Evolutionary conservation across 2,888 invertebrate species (phyloP), one percentile per base, ranked within the genome.

Genomic region (Thysanoteuthis rhombus): DNA sequence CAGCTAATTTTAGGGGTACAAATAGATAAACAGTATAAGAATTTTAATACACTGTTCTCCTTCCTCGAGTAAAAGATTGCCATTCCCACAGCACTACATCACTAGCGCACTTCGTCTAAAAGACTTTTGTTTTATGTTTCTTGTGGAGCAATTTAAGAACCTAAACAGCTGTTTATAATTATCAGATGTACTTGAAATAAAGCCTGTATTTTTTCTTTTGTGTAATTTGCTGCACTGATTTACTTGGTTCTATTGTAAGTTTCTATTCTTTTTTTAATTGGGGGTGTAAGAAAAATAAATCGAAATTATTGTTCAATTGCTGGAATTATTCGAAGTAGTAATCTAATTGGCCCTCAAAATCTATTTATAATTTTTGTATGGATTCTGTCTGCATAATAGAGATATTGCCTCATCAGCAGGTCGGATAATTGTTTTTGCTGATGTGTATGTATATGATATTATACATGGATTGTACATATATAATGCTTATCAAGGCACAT

Each of bases 281-380:
- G 52, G n/a, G 12, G n/a, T 75, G 75, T n/a, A 5, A 58, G 75
- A 75, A 75, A 75, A 75, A 58, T 25, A 58, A n/a, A 75, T 10
- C 32, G n/a, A 75, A 75, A 75, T 10, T n/a, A 75, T n/a, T 75
- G 12, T n/a, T 75, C 16, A 16, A n/a, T 75, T 2, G n/a, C 16
- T 16, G n/a, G 16, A 75, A 36, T 75, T 75, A 75, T 32, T 75
- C 75, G 10, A n/a, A 75, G 75, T 75, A 19, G 0, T 25, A 75
- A 75, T 75, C n/a, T 75, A 75, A 75, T 75, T 75, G 75, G 75
- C n/a, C 75, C 75, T 75, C 75, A 75, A 75, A 75, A 75, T 75
- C 75, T 75, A 75, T n/a, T 75, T 75, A n/a, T 75, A 75, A 16
- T 36, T 75, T n/a, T 75, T 75, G 16, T 36, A 75, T 75, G n/a